Conservation (phyloP, 2,797 vertebrate species). For the Tragopan temminckii region DNA sequence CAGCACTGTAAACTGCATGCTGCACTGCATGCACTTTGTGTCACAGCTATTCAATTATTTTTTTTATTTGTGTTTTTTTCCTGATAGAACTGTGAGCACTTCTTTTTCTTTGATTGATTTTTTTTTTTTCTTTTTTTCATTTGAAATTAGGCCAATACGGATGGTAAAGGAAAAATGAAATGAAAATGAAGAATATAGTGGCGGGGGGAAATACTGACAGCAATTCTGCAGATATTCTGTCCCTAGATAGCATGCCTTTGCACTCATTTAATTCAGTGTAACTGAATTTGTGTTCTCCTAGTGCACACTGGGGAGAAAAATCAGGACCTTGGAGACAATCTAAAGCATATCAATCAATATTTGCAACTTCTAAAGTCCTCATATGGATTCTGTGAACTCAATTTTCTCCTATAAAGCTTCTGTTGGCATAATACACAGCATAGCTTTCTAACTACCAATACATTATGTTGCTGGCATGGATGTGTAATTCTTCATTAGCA, state of each 20-base stretch:
- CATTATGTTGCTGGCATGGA: conserved; percentile 22
- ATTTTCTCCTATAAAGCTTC: conserved; percentile 46
- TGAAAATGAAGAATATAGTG: background rate
- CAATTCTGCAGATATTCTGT: conserved; percentile 19
- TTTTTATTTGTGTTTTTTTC: background rate
- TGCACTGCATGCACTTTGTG: background rate
- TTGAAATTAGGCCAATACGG: conserved; percentile 28
- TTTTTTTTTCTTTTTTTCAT: background rate
- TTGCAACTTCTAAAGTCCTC: conserved; percentile 32
- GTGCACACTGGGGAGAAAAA: conserved; percentile 15
- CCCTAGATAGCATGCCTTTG: conserved; percentile 20
- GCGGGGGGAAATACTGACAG: background rate
- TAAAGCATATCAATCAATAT: conserved; percentile 57
- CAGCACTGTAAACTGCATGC: background rate
- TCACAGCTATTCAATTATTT: background rate
- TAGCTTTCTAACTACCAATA: conserved; percentile 17
- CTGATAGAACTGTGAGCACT: background rate
- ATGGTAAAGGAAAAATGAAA: background rate
- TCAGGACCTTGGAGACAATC: conserved; percentile 44
- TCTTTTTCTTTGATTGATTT: background rate
- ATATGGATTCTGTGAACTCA: conserved; percentile 41
- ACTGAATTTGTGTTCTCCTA: conserved; percentile 50
- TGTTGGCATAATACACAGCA: conserved; percentile 9
- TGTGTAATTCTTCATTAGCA: conserved; percentile 47
- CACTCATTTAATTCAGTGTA: conserved; percentile 59